These are phyloP conservation scores for Amblyjoppa proteus DNA, from an alignment of 2,888 invertebrate species.

Conservation along the genomic window DNA sequence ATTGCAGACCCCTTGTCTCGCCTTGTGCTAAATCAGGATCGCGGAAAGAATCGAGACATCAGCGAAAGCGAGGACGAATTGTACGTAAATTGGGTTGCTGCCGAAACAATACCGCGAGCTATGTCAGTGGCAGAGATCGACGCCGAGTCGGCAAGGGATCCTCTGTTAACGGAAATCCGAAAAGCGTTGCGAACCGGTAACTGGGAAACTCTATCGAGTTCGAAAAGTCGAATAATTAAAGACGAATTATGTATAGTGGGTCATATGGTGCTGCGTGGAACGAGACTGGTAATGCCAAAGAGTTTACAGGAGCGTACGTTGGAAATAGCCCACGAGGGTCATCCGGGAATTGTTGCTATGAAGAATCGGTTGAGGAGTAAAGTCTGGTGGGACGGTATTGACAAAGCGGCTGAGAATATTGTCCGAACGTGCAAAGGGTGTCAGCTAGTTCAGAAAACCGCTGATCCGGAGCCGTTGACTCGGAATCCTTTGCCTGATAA, in stretches of 20 bases:
- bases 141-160: constrained; percentile 52
- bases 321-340: constrained; percentile 76
- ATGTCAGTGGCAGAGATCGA: constrained; percentile 57
- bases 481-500: constrained; percentile 56
- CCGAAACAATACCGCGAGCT: constrained; percentile 38
- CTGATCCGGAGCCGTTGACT: constrained; percentile 65
- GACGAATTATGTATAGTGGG: constrained; percentile 64
- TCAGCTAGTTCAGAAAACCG: constrained; percentile 62
- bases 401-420: constrained; percentile 69
- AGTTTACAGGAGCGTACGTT: constrained; percentile 67
- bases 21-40: constrained; percentile 38
- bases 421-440: constrained; percentile 68
- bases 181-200: constrained; percentile 51
- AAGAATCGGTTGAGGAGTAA: constrained; percentile 69
- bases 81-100: constrained; percentile 44
- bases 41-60: constrained; percentile 10
- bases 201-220: constrained; percentile 50
- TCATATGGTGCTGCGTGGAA: constrained; percentile 67
- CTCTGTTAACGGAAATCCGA: constrained; percentile 44
- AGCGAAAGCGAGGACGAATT: constrained; percentile 43
- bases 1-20: constrained; percentile 77
- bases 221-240: constrained; percentile 56
- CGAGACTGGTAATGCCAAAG: constrained; percentile 68
- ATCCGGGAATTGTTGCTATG: constrained; percentile 72
- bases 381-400: constrained; percentile 71